phyloP scores from a whole-genome alignment of 2,888 invertebrate genomes.

The Tortricodes alternella region DNA sequence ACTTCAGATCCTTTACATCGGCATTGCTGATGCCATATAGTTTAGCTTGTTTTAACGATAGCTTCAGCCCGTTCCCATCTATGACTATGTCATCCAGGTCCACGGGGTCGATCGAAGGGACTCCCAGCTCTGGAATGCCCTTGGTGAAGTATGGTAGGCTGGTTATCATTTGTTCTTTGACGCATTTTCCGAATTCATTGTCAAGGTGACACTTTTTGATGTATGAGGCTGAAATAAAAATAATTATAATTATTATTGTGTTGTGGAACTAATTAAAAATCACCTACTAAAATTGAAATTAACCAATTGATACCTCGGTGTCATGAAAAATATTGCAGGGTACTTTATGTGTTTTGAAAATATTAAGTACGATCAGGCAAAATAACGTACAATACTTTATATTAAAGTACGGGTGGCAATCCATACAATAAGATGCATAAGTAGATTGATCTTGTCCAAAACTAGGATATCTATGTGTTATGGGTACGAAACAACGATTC shows the following conservation, averaged over 20 bases:
- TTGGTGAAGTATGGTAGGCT: conserved; percentile 60
- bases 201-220: conserved; percentile 58
- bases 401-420: too few species aligned
- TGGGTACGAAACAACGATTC: too few species aligned
- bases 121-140: conserved; percentile 63
- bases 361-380: too few species aligned
- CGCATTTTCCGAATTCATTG: conserved; percentile 51
- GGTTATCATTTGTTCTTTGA: conserved; percentile 56
- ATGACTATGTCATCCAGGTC: conserved; percentile 62
- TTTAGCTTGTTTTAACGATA: conserved; percentile 55
- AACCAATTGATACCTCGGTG: too few species aligned
- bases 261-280: background rate
- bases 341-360: too few species aligned
- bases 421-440: too few species aligned
- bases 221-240: conserved; percentile 63
- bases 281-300: too few species aligned
- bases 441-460: too few species aligned
- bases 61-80: conserved; percentile 62
- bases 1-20: conserved; percentile 59
- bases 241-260: background rate
- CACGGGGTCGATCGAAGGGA: conserved; percentile 67
- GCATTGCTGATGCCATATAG: conserved; percentile 62
- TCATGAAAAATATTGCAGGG: too few species aligned
- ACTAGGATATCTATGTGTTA: too few species aligned
- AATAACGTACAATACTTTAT: too few species aligned